phyloP scores from a whole-genome alignment of 2,113 vertebrate genomes.

The Hydrolagus affinis region DNA sequence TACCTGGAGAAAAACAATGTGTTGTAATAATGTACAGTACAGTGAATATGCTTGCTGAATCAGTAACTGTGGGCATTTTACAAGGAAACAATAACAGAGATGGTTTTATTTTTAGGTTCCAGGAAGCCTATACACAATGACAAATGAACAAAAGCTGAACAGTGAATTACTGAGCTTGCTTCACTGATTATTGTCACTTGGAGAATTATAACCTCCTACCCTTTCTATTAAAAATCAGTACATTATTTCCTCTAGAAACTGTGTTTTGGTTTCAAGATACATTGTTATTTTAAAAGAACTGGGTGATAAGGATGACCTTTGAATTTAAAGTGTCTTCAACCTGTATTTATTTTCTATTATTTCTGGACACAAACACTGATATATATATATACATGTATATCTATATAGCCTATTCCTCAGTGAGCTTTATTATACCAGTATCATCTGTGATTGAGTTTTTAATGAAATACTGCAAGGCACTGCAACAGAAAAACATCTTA shows the following conservation, averaged over 20 bases:
- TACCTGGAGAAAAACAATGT: not conserved
- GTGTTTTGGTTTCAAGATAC: slow-evolving; percentile 27
- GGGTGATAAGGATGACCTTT: not conserved
- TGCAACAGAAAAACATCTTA: not conserved
- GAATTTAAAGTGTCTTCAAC: not conserved
- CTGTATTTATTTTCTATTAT: not conserved
- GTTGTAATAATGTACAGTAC: not conserved
- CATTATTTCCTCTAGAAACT: not conserved
- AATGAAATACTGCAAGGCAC: not conserved
- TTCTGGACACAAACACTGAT: not conserved
- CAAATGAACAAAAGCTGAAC: slow-evolving; percentile 20
- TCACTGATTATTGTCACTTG: not conserved
- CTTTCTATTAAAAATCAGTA: slow-evolving; percentile 16
- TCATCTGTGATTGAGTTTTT: not conserved
- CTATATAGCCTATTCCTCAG: not conserved
- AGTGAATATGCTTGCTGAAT: not conserved
- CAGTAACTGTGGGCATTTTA: not conserved
- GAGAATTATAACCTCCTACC: not conserved
- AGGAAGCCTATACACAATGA: not conserved
- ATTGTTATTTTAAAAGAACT: not conserved
- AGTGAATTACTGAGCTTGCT: slow-evolving; percentile 22
- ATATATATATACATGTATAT: slow-evolving; percentile 6
- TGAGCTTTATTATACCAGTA: not conserved
- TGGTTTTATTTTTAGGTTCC: slow-evolving; percentile 1
- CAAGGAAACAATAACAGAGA: not conserved